Evolutionary conservation across 2,113 vertebrate species (phyloP).

Genomic region (Laticauda laticaudata): DNA sequence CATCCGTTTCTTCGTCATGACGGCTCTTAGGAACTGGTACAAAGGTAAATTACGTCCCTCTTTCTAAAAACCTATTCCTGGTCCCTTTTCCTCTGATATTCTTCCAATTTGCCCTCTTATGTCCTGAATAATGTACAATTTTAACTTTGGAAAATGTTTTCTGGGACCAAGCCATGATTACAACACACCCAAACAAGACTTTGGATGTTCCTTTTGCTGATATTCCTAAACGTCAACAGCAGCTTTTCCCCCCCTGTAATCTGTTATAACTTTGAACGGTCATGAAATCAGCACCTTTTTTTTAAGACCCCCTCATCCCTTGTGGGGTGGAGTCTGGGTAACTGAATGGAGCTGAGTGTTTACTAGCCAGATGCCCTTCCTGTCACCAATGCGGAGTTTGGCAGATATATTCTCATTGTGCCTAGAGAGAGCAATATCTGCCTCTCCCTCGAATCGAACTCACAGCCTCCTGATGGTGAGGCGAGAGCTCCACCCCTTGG

Average conservation of each 20-base stretch:
- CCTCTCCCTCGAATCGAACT: too few relatives aligned
- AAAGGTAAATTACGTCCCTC: constrained; percentile 72
- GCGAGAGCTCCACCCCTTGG: too few relatives aligned
- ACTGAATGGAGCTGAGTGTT: too few relatives aligned
- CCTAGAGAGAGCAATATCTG: too few relatives aligned
- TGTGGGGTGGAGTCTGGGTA: too few relatives aligned
- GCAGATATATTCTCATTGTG: too few relatives aligned
- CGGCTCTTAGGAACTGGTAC: constrained; percentile 93
- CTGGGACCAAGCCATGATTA: not conserved
- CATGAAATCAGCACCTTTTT: too few relatives aligned
- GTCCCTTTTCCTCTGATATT: not conserved
- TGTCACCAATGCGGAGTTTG: too few relatives aligned
- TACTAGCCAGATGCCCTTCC: too few relatives aligned
- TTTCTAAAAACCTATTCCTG: not conserved
- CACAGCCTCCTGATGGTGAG: too few relatives aligned
- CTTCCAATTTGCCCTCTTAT: not conserved
- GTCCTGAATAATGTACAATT: not conserved
- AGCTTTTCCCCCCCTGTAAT: not conserved
- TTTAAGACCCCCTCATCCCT: too few relatives aligned
- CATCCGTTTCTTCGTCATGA: constrained; percentile 95
- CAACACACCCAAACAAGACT: not conserved
- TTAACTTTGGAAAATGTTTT: not conserved
- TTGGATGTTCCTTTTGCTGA: not conserved
- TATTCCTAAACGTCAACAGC: not conserved
- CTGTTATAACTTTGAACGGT: too few relatives aligned